Percentiles rank a stretch among this genome's conserved stretches.
phyloP scores from a whole-genome alignment of 2,888 invertebrate genomes.

The Sesia bembeciformis region DNA sequence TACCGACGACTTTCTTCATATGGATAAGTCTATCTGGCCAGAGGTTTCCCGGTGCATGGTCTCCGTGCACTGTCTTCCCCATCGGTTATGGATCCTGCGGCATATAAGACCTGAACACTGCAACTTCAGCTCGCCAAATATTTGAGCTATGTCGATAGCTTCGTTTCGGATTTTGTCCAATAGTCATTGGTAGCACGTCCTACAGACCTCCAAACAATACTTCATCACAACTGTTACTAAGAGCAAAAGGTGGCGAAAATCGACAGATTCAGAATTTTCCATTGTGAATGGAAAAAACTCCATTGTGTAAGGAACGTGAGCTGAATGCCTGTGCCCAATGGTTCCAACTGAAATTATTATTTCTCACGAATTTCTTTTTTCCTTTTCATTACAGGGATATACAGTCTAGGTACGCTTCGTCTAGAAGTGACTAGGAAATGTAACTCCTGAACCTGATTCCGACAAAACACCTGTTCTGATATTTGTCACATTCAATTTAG shows the following conservation, averaged over 20 bases:
- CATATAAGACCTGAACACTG: too few species aligned
- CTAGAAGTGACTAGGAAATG: background rate
- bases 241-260: slow-evolving; percentile 22
- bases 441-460: too few species aligned
- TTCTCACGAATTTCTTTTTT: slow-evolving; percentile 35
- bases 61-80: too few species aligned
- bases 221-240: background rate
- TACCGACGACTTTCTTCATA: too few species aligned
- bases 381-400: slow-evolving; percentile 8
- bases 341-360: slow-evolving; percentile 44
- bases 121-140: too few species aligned
- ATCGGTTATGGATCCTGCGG: too few species aligned
- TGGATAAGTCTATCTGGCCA: too few species aligned
- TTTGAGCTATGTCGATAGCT: too few species aligned
- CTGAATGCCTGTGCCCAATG: slow-evolving; percentile 38
- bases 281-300: slow-evolving; percentile 42
- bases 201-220: background rate
- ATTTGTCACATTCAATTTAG: too few species aligned
- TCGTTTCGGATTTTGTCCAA: too few species aligned
- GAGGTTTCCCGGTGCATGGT: too few species aligned
- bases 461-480: background rate
- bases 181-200: background rate
- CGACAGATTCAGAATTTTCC: slow-evolving; percentile 24
- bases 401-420: background rate
- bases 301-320: slow-evolving; percentile 55